Percentiles rank a stretch among this genome's conserved stretches.
Conservation (phyloP, 1,140 invertebrate genomes). For the Pachyrhynchus sulphureomaculatus region DNA sequence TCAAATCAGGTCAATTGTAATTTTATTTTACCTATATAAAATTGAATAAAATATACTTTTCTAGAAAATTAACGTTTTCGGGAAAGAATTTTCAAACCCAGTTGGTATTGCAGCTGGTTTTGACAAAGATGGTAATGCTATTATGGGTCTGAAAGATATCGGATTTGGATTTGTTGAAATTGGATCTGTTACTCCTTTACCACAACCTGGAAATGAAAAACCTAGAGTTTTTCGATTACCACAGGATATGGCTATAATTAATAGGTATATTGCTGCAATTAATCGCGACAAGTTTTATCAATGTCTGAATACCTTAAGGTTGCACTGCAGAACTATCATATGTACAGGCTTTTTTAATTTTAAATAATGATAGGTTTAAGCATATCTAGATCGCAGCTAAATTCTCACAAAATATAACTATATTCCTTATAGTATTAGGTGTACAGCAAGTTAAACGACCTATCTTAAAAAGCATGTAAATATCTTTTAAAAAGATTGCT, state of each 20-base stretch:
- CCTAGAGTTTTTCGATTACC: constrained; percentile 87
- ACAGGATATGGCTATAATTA: constrained; percentile 89
- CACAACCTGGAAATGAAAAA: constrained; percentile 89
- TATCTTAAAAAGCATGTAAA: too few species aligned
- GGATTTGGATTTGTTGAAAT: constrained; percentile 98
- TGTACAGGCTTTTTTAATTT: too few species aligned
- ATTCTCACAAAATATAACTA: too few species aligned
- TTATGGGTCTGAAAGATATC: constrained; percentile 76
- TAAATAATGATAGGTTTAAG: too few species aligned
- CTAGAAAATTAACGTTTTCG: constrained; percentile 70
- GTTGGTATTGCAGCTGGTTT: constrained; percentile 97
- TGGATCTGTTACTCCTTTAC: constrained; percentile 91
- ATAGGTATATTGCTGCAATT: too few species aligned
- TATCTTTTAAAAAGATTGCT: too few species aligned
- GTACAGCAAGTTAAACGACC: too few species aligned
- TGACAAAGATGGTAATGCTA: constrained; percentile 94
- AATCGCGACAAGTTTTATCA: too few species aligned
- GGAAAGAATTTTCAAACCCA: constrained; percentile 78
- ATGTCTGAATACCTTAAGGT: too few species aligned
- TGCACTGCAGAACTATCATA: too few species aligned
- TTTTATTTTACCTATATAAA: neutral
- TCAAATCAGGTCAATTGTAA: neutral
- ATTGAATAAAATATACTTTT: constrained; percentile 8
- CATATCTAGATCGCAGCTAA: too few species aligned
- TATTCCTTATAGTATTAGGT: too few species aligned